phyloP scores from a whole-genome alignment of 2,113 vertebrate genomes.

The Thinocorus orbignyianus region DNA sequence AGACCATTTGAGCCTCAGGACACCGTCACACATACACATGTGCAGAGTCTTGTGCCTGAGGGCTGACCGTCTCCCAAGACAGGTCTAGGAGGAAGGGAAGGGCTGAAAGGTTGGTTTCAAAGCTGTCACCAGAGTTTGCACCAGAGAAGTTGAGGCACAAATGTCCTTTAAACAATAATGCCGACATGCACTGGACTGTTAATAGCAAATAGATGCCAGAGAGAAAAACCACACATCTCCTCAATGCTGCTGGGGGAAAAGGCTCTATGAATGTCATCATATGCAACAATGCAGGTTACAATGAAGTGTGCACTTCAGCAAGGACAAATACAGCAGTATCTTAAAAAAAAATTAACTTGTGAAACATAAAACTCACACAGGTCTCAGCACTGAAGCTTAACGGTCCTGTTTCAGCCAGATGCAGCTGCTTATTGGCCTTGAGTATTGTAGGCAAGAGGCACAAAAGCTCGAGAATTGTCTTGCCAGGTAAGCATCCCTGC shows the following conservation, averaged over 20 bases:
- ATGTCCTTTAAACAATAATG: background rate
- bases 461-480: background rate
- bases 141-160: background rate
- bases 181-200: background rate
- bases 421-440: background rate
- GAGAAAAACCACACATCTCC: background rate
- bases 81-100: background rate
- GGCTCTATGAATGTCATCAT: background rate
- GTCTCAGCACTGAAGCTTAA: background rate
- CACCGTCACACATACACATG: background rate
- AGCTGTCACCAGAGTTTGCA: background rate
- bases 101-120: background rate
- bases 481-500: constrained; percentile 9
- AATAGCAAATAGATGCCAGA: background rate
- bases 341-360: accelerated
- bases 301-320: background rate
- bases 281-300: background rate
- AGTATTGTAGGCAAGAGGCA: background rate
- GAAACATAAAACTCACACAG: background rate
- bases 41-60: background rate
- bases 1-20: background rate
- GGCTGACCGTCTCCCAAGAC: background rate
- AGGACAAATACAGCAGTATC: background rate
- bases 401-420: background rate
- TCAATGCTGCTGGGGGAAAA: background rate